Percentiles rank a stretch among this genome's conserved stretches.
Conservation (phyloP, 2,888 invertebrate species). For the Lasioglossum figueresi region DNA sequence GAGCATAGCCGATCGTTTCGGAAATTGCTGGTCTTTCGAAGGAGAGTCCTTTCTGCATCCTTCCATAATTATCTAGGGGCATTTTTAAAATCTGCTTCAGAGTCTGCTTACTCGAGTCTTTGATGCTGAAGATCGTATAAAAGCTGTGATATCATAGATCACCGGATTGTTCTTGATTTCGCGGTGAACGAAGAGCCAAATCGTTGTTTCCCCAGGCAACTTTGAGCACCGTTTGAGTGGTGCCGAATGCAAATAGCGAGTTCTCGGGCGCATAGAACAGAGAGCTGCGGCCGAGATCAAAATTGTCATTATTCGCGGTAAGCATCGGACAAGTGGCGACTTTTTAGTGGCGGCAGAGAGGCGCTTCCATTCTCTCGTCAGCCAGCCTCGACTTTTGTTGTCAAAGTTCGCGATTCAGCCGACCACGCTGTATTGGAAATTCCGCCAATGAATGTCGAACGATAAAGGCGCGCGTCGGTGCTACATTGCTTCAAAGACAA, state of each 20-base stretch:
- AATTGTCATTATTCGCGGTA: background rate
- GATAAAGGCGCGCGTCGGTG: slow-evolving; percentile 45
- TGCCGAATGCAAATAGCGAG: background rate
- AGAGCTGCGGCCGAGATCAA: background rate
- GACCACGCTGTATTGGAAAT: slow-evolving; percentile 64
- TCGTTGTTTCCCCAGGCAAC: background rate
- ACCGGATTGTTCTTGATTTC: background rate
- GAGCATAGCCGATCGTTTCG: background rate
- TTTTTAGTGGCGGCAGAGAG: slow-evolving; percentile 37
- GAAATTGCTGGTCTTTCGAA: background rate
- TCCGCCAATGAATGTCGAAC: slow-evolving; percentile 58
- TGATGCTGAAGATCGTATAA: background rate
- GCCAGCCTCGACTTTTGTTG: slow-evolving; percentile 59
- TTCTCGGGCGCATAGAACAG: background rate
- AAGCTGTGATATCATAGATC: background rate
- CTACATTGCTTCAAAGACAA: slow-evolving; percentile 58
- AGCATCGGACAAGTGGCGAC: slow-evolving; percentile 8
- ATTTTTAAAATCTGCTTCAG: background rate
- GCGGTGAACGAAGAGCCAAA: background rate
- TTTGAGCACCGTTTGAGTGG: background rate
- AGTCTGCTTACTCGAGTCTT: background rate
- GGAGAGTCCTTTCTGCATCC: background rate
- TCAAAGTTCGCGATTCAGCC: slow-evolving; percentile 64
- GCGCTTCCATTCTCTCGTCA: slow-evolving; percentile 53
- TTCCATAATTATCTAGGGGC: background rate